Base-by-base conservation (phyloP, 1,140 invertebrate genomes). In the Drosophila ananassae region DNA sequence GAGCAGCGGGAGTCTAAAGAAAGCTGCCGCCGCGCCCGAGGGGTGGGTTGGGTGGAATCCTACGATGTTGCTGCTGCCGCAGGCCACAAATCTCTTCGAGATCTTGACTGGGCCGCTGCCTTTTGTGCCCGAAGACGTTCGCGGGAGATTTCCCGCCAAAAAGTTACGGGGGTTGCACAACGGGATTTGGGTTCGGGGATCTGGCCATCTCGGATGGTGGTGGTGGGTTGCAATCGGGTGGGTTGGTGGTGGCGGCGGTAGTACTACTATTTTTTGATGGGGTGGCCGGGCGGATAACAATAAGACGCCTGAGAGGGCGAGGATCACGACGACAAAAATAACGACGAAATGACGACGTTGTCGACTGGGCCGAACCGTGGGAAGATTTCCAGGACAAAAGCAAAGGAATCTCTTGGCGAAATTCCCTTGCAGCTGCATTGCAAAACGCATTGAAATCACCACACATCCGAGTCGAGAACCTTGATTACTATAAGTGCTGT, bases 331-430 rank as follows among this genome's bases (percentile, higher is more conserved):
- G 10, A 44, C 25, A 44, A 44, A 44, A 12, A 41, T 13, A 13
- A 41, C 39, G 39, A 41, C n/a, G 39, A 41, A 41, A 13, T 41
- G 13, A 44, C 41, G 41, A 44, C 13, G 41, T 21, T 41, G 39
- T 13, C 12, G 78, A 77, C 73, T 77, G 64, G 81, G 71, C 74
- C 58, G 73, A 72, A 87, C 87, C 87, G 87, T 90, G 87, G 87
- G 87, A 90, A 90, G 82, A 90, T 90, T 90, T 78, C 41, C 58
- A 63, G 50, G 53, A 89, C 83, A 87, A 89, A 75, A 60, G 66
- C 48, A 6, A 46, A 47, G 59, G 75, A 68, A 77, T 85, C 63
- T 57, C 1, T 28, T 64, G 66, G 52, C 39, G 56, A 83, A 66
- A 84, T 84, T 83, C 69, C 73, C 46, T 32, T 75, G 82, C 82